Base-by-base conservation (phyloP, 2,113 vertebrate species). In the Hipposideros armiger region DNA sequence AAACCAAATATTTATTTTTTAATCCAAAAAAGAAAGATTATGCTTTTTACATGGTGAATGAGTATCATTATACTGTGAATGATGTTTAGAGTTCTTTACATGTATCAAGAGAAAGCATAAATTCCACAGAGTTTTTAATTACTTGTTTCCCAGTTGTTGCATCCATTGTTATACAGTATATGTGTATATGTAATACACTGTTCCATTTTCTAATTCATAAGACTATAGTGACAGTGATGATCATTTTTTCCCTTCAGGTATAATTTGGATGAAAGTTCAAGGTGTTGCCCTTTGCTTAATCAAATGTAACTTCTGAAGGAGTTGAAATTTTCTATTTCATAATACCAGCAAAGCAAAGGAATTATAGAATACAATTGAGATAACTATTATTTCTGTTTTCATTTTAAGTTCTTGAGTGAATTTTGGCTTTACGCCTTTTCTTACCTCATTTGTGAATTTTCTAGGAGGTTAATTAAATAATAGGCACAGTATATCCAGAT, bases 241-340 rank as follows among this genome's bases (percentile, higher is more conserved):
- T 64, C 14, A 40, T 40, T 60, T 72, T 58, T n/a, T 6, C 11
- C 45, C 3, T 54, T 54, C 20, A 54, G 15, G 16, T 91, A 30
- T 86, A 80, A 95, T 73, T 81, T 73, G 72, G 72, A 72, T 78
- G 73, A 86, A 73, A 50, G 40, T 66, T 81, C 73, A 64, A 64
- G 64, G 36, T 86, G 54, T 36, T 76, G 10, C 56, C 64, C 54
- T 91, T 78, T 78, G 80, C 62, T 70, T 91, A 60, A 86, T 80
- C 56, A 80, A 87, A 72, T 70, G 22, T 52, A 78, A 64, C 64
- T 80, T 90, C 64, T 54, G 64, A 72, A 95, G 54, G 69, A 91
- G 56, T 56, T 56, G 32, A 73, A 62, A 64, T 24, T 56, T 91
- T 95, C 28, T 91, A 2, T 87, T 66, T 80, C 19, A 47, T 66